Percentiles rank a stretch among this genome's conserved stretches.
Conservation (phyloP, 2,113 vertebrate genomes). For the Taurulus bubalis region DNA sequence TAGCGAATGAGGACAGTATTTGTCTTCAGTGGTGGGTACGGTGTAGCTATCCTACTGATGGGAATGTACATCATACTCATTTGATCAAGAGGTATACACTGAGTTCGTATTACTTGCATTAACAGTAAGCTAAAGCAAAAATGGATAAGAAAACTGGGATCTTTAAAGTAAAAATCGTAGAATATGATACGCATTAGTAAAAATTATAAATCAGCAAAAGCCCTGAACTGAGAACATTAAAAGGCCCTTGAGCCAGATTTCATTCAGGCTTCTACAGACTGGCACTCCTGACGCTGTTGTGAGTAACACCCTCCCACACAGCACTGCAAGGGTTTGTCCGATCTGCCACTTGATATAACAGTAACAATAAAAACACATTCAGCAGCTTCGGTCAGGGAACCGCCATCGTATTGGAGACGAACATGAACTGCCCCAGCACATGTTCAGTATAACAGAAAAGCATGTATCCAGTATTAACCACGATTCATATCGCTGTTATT, state of each 20-base stretch:
- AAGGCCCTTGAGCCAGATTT: background rate
- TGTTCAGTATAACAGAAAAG: no score
- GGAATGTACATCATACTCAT: background rate
- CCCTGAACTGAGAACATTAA: background rate
- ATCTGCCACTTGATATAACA: background rate
- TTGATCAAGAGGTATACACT: background rate
- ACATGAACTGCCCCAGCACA: background rate
- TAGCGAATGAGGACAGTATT: background rate
- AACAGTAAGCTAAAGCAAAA: background rate
- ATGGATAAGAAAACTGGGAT: background rate
- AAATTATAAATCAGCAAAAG: background rate
- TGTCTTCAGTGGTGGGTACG: background rate
- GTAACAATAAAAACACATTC: slow-evolving; percentile 15
- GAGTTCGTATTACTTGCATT: background rate
- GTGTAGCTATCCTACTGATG: background rate
- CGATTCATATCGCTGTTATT: background rate
- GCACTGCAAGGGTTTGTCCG: background rate
- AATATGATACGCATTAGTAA: background rate
- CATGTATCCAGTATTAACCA: background rate
- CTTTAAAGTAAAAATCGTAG: background rate
- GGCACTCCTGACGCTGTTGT: background rate
- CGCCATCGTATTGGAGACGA: background rate
- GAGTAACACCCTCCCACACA: slow-evolving; percentile 15
- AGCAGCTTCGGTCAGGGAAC: background rate
- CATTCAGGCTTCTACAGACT: background rate